A percentile compares a stretch with the other conserved stretches of the same genome.
Conservation (phyloP, 2,888 invertebrate species). For the Melanchra persicariae region DNA sequence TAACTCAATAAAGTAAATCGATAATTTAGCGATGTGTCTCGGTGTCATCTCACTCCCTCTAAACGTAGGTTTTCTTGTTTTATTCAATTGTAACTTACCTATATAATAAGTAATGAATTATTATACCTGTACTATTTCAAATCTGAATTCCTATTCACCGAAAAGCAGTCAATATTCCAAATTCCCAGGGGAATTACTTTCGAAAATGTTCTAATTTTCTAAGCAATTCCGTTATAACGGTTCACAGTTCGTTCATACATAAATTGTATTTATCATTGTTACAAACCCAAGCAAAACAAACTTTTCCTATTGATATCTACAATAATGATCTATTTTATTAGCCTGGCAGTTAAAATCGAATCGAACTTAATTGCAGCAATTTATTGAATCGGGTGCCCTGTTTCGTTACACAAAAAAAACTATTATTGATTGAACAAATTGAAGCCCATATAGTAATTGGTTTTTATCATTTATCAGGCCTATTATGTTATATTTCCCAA, state of each 20-base stretch:
- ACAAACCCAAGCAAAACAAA: slow-evolving; percentile 7
- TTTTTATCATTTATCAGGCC: background rate
- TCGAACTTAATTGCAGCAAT: slow-evolving; percentile 28
- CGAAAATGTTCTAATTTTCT: background rate
- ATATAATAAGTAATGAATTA: background rate
- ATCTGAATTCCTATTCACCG: too few species aligned
- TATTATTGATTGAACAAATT: slow-evolving; percentile 10
- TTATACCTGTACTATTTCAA: background rate
- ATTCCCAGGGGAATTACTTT: slow-evolving; percentile 32
- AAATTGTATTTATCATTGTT: slow-evolving; percentile 22
- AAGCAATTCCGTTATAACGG: background rate
- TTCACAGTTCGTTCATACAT: slow-evolving; percentile 5
- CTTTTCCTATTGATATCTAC: slow-evolving; percentile 27
- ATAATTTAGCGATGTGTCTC: background rate
- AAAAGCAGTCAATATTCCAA: background rate
- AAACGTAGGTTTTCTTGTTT: background rate
- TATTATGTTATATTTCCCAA: background rate
- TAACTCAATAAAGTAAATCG: too few species aligned
- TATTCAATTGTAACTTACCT: background rate
- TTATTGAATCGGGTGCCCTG: background rate
- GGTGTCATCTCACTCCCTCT: too few species aligned
- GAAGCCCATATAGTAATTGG: background rate
- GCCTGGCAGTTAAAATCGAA: slow-evolving; percentile 15
- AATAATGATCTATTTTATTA: slow-evolving; percentile 31
- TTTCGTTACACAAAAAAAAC: background rate